Percentiles rank a stretch among this genome's conserved stretches.
Conservation (phyloP, 2,797 vertebrate species). For the Hypotaenidia philippensis region DNA sequence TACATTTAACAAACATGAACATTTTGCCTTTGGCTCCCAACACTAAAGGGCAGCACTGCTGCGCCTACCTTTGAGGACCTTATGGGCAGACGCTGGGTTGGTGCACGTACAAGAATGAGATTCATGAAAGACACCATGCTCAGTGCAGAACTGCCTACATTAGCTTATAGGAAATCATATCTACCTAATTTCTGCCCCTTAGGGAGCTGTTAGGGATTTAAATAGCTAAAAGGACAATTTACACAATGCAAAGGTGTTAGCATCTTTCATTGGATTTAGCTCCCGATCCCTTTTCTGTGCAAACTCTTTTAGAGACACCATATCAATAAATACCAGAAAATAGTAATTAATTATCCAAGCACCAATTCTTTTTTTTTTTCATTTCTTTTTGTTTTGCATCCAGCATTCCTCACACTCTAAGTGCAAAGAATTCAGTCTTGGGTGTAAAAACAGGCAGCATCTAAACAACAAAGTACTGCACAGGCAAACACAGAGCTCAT, state of each 20-base stretch:
- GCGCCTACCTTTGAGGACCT: background rate
- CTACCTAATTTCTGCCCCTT: background rate
- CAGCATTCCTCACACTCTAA: background rate
- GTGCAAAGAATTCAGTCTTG: background rate
- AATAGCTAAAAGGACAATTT: background rate
- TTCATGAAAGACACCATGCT: background rate
- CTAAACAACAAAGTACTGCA: background rate
- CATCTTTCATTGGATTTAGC: background rate
- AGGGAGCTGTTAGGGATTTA: background rate
- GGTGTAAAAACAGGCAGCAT: background rate
- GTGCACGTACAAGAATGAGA: background rate
- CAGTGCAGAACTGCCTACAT: background rate
- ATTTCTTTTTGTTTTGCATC: background rate
- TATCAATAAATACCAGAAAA: background rate
- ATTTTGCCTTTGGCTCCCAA: background rate
- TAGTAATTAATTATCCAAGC: background rate
- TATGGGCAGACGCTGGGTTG: background rate
- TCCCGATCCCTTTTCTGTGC: background rate
- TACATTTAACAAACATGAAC: background rate
- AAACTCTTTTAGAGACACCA: background rate
- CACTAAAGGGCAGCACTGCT: background rate
- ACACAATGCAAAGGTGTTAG: background rate
- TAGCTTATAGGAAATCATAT: background rate
- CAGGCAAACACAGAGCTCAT: background rate
- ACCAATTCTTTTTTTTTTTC: rapidly evolving